A percentile compares a stretch with the other conserved stretches of the same genome.
These are phyloP conservation scores for Alouatta palliata DNA, from an alignment of 2,113 vertebrate species.

Conservation along the genomic window DNA sequence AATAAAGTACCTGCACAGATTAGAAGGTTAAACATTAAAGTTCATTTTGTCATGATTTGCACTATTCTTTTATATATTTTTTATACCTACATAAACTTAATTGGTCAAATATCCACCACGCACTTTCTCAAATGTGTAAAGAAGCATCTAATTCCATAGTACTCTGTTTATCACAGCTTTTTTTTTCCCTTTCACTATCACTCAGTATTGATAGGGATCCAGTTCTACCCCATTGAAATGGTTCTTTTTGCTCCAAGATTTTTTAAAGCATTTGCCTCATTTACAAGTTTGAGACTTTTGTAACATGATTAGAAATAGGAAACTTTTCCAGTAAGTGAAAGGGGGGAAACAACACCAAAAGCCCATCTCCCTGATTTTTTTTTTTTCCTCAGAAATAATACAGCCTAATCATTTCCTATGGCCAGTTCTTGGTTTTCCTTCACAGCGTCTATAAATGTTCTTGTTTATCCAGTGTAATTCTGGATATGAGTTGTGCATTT, in stretches of 20 bases:
- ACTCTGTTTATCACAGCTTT: neutral
- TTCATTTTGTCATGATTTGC: neutral
- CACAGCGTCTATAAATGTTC: neutral
- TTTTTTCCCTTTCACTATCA: neutral
- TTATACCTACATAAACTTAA: neutral
- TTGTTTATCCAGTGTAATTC: neutral
- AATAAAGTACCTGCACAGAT: neutral
- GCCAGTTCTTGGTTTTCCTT: neutral
- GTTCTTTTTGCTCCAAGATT: neutral
- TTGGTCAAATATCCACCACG: neutral
- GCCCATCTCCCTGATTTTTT: neutral
- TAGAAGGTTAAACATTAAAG: neutral
- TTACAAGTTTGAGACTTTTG: neutral
- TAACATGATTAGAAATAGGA: conserved; percentile 36
- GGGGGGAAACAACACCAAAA: neutral
- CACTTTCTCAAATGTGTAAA: neutral
- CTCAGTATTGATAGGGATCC: neutral
- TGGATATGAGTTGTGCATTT: neutral
- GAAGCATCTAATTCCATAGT: neutral
- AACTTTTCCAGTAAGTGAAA: neutral
- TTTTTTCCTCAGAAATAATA: neutral
- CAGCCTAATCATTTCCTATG: neutral
- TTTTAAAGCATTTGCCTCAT: conserved; percentile 16
- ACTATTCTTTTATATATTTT: neutral
- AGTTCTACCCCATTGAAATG: neutral